Conservation (phyloP, 2,888 invertebrate genomes). For the Abscondita cerata region DNA sequence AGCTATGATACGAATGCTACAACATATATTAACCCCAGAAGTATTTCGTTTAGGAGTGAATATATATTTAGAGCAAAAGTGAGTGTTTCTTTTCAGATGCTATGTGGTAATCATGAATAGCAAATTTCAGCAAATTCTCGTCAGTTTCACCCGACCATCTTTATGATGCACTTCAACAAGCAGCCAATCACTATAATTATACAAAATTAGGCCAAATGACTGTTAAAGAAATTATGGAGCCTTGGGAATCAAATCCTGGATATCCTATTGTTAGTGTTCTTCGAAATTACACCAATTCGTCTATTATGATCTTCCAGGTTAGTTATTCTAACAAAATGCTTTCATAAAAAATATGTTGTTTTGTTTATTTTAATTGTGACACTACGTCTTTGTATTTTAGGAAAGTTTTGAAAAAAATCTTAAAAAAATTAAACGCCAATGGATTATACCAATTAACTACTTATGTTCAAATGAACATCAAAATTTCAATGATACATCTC, state of each 20-base stretch:
- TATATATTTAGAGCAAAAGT: conserved; percentile 30
- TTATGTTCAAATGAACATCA: neutral
- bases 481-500: conserved; percentile 8
- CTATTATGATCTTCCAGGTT: conserved; percentile 22
- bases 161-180: conserved; percentile 21
- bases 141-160: conserved; percentile 16
- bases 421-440: neutral
- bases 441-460: conserved; percentile 21
- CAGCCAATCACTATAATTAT: conserved; percentile 5
- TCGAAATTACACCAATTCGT: conserved; percentile 23
- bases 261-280: conserved; percentile 25
- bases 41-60: conserved; percentile 31
- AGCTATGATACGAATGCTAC: conserved; percentile 59
- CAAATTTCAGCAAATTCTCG: conserved; percentile 20
- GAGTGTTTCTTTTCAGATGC: neutral
- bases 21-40: conserved; percentile 29
- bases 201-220: conserved; percentile 14
- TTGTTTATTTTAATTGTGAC: too few relatives aligned
- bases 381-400: too few relatives aligned
- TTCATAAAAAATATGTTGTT: neutral
- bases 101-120: neutral
- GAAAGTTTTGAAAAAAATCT: too few relatives aligned
- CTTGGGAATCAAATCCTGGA: conserved; percentile 26
- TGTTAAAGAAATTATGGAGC: conserved; percentile 19
- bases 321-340: neutral